These are phyloP conservation scores for Callyntrura guangdongensis DNA, from an alignment of 2,888 invertebrate species.

Conservation along the genomic window DNA sequence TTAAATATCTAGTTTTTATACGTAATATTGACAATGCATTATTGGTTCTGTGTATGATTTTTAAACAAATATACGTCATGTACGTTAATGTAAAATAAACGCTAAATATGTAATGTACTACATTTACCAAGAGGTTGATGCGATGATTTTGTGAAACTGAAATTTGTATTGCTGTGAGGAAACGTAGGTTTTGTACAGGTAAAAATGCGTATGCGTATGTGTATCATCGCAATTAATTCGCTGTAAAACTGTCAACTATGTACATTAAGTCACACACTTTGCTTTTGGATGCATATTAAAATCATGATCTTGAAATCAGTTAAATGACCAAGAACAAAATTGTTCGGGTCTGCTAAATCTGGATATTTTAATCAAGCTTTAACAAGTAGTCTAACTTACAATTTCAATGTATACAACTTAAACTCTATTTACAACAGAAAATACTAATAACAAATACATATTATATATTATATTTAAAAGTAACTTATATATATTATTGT, in stretches of 20 bases:
- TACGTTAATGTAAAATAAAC: background rate
- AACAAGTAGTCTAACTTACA: slow-evolving; percentile 37
- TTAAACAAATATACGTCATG: background rate
- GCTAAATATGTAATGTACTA: background rate
- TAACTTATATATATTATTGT: slow-evolving; percentile 7
- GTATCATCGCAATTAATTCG: slow-evolving; percentile 31
- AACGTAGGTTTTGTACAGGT: background rate
- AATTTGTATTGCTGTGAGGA: slow-evolving; percentile 33
- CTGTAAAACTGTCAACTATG: slow-evolving; percentile 23
- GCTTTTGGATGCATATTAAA: slow-evolving; percentile 1
- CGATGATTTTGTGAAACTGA: background rate
- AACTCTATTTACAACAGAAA: background rate
- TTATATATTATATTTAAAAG: background rate
- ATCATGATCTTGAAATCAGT: background rate
- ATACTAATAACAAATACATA: slow-evolving; percentile 49
- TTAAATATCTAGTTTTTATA: slow-evolving; percentile 39
- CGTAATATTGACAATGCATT: slow-evolving; percentile 44
- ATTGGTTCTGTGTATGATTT: slow-evolving; percentile 29
- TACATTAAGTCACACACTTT: background rate
- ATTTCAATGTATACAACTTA: slow-evolving; percentile 47
- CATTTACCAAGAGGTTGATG: background rate
- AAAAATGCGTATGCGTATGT: background rate
- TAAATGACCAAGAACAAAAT: background rate
- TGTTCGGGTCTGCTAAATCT: background rate
- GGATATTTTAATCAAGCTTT: slow-evolving; percentile 71